Evolutionary conservation across 2,797 vertebrate genomes (phyloP), one percentile per base, ranked within the genome.

Genomic region (Hoplostethus mediterraneus): DNA sequence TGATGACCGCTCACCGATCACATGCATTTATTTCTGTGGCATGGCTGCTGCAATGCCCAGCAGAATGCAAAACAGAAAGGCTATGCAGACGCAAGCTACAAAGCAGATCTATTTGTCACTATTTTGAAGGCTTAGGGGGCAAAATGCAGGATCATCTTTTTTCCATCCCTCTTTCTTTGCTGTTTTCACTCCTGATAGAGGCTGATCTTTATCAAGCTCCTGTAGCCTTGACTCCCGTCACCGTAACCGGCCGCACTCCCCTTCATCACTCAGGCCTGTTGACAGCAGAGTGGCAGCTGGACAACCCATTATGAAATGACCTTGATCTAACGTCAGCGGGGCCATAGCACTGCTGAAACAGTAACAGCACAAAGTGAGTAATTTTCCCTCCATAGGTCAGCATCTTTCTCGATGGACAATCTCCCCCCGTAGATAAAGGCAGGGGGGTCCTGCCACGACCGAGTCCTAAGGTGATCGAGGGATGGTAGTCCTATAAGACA

Each of bases 141-240:
- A 88, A 93, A 92, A 87, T 85, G 87, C 84, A 80, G 71, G 69
- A 90, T 92, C 89, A 90, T 93, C 89, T 89, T 82, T 90, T 89
- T 82, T 84, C 70, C 45, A 73, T 71, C 71, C 45, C 69, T 83
- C 74, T 84, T 77, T 90, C 79, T 82, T 80, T 83, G 68, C 79
- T 78, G 77, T 89, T 91, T 89, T 91, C 82, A 63, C 79, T 79
- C 71, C 72, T 67, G 77, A 90, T 92, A 75, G 86, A 87, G 79
- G 84, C 85, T 75, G 92, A 91, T 93, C 87, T 89, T 88, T 93
- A 92, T 92, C 92, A 88, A 84, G 84, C 82, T 77, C 62, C 71
- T n/a, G 70, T 89, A 92, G 91, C 92, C 92, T 93, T 94, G 91
- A 91, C 89, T 92, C 77, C 68, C 92, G 87, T 91, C 87, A 84